These are phyloP conservation scores for Tringa solitaria DNA, from an alignment of 2,113 vertebrate genomes.

Conservation along the genomic window DNA sequence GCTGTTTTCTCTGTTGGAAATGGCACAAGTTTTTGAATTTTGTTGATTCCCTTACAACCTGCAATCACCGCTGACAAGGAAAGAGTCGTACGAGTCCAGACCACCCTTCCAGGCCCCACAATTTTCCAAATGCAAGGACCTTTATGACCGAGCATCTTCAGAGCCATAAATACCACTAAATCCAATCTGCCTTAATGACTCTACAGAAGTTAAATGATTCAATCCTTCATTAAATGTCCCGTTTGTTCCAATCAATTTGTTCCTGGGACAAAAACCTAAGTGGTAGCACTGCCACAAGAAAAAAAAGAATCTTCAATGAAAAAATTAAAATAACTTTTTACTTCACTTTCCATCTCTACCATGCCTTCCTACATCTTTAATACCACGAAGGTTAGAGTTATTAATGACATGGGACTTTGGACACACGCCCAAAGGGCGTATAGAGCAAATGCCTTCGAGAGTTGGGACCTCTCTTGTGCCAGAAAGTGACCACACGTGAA, in stretches of 20 bases:
- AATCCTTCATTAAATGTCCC: neutral
- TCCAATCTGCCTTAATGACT: neutral
- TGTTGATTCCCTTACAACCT: neutral
- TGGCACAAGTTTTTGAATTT: neutral
- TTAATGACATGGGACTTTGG: neutral
- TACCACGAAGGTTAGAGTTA: neutral
- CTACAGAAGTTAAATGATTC: fast-evolving
- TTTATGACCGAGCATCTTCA: neutral
- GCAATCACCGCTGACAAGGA: neutral
- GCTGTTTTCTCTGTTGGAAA: neutral
- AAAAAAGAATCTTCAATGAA: neutral
- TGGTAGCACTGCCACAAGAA: neutral
- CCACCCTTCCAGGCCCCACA: neutral
- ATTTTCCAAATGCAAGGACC: neutral
- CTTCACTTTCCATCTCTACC: neutral
- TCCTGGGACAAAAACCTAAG: neutral
- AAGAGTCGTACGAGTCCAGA: neutral
- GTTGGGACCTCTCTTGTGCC: neutral
- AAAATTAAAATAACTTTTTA: neutral
- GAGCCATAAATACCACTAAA: neutral
- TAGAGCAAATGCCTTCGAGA: neutral
- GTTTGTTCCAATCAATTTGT: neutral
- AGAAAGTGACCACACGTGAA: neutral
- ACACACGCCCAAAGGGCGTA: neutral
- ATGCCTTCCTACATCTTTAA: neutral